Conservation (phyloP, 2,888 invertebrate genomes). For the Dexiosoma caninum region DNA sequence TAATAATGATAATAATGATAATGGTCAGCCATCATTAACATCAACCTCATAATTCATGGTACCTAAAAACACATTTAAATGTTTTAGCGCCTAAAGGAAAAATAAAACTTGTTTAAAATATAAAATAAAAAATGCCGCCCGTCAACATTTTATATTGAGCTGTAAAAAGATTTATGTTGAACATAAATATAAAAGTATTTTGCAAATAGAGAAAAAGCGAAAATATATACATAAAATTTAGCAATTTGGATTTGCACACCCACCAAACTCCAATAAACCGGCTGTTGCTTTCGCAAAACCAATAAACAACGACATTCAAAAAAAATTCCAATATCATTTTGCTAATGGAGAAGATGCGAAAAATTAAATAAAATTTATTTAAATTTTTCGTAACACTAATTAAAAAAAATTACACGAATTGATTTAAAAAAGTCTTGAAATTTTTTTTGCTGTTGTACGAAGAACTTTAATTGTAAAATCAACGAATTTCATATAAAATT, state of each 20-base stretch:
- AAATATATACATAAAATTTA: not conserved
- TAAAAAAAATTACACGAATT: too few species aligned
- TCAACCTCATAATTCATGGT: not conserved
- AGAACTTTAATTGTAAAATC: too few species aligned
- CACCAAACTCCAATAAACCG: not conserved
- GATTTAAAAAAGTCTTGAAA: too few species aligned
- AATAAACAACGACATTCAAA: too few species aligned
- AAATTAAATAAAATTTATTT: too few species aligned
- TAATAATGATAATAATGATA: constrained; percentile 27
- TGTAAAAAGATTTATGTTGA: not conserved
- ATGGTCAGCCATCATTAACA: not conserved
- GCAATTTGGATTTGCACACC: not conserved
- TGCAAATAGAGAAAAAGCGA: not conserved
- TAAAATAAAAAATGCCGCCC: too few species aligned
- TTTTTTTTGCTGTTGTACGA: too few species aligned
- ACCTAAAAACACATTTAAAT: constrained; percentile 8
- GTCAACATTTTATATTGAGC: not conserved
- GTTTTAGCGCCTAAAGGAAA: not conserved
- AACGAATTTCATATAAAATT: too few species aligned
- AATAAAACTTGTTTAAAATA: not conserved
- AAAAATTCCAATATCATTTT: too few species aligned
- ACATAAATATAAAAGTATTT: not conserved
- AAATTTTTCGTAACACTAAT: too few species aligned
- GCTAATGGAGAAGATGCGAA: too few species aligned
- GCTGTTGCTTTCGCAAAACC: too few species aligned